Evolutionary conservation across 2,888 invertebrate species (phyloP).

Genomic region (Rugalucina vietnamica): DNA sequence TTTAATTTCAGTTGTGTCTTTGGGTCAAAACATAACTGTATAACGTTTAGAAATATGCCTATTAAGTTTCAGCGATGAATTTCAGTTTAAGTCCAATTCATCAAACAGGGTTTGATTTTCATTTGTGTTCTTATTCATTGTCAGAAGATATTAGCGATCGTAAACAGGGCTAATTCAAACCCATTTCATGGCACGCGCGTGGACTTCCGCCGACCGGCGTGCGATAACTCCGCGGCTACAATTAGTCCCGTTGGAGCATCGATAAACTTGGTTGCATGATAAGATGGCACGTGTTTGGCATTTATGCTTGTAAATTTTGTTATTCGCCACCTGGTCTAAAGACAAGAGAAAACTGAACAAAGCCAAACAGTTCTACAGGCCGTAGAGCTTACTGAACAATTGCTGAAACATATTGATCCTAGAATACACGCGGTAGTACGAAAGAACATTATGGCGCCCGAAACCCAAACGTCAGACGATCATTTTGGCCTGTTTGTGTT

Average conservation of each 20-base stretch:
- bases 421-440: no score
- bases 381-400: not conserved
- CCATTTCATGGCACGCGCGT: conserved; percentile 57
- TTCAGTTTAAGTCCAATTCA: conserved; percentile 61
- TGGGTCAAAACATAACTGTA: conserved; percentile 33
- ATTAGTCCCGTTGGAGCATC: conserved; percentile 62
- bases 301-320: conserved; percentile 43
- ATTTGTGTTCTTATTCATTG: conserved; percentile 62
- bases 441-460: no score
- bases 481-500: no score
- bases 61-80: conserved; percentile 67
- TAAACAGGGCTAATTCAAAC: conserved; percentile 65
- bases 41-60: conserved; percentile 51
- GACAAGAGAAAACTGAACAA: conserved; percentile 23
- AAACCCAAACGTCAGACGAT: no score
- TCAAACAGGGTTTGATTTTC: conserved; percentile 48
- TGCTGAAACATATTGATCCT: no score
- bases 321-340: conserved; percentile 55
- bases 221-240: conserved; percentile 59
- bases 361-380: not conserved
- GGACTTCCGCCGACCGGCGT: conserved; percentile 56
- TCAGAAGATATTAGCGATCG: conserved; percentile 64
- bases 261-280: conserved; percentile 55
- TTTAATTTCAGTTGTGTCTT: conserved; percentile 58
- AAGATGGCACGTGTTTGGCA: conserved; percentile 51